Percentiles rank a stretch among this genome's conserved stretches.
Conservation (phyloP, 2,888 invertebrate species). For the Nasonovia ribisnigri region DNA sequence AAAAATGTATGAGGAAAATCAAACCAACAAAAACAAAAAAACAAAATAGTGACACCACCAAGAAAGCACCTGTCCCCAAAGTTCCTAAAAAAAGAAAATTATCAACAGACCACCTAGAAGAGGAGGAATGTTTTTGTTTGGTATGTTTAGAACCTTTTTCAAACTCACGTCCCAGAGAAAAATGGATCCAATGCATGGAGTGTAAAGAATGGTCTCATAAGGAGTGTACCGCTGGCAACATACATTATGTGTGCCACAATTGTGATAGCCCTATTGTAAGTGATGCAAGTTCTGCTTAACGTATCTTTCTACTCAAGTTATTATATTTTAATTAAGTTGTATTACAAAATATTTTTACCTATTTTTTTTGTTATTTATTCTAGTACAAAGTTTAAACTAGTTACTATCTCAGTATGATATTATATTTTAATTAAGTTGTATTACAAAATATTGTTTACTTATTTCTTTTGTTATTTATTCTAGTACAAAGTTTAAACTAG, state of each 20-base stretch:
- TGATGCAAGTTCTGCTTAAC: not conserved
- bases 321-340: no score
- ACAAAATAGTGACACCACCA: not conserved
- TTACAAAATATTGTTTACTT: no score
- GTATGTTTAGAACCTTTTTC: not conserved
- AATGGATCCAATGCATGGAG: conserved; percentile 1
- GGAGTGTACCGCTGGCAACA: not conserved
- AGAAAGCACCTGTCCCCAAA: not conserved
- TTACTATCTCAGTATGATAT: not conserved
- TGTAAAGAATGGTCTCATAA: conserved; percentile 15
- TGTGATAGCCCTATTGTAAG: not conserved
- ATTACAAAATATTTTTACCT: no score
- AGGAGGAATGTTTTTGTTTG: not conserved
- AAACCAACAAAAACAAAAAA: not conserved
- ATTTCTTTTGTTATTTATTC: no score
- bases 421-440: no score
- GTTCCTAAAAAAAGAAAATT: not conserved
- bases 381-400: not conserved
- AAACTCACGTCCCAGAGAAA: not conserved
- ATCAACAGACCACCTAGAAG: not conserved
- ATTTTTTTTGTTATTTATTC: no score
- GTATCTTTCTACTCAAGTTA: no score
- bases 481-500: no score
- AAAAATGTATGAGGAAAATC: not conserved
- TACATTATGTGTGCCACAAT: not conserved